phyloP scores from a whole-genome alignment of 2,888 invertebrate genomes.

The Sicus ferrugineus region DNA sequence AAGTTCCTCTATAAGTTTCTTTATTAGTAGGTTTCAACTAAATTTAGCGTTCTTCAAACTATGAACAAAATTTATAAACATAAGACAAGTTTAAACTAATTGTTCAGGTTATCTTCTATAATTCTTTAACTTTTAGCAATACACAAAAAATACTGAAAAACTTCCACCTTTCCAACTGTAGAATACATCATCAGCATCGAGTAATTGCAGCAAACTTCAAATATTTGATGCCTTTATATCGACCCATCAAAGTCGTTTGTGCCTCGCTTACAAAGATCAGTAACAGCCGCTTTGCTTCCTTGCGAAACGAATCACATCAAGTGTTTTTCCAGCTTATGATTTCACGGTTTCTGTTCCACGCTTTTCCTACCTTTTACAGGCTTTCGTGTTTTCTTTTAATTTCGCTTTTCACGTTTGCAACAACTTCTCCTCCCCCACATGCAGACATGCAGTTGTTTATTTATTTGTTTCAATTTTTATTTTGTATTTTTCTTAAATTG shows the following conservation, averaged over 20 bases:
- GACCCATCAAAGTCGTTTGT: no score
- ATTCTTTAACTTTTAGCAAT: no score
- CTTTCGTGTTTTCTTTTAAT: slow-evolving; percentile 42
- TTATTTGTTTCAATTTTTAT: slow-evolving; percentile 29
- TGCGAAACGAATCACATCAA: slow-evolving; percentile 54
- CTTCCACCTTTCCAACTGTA: no score
- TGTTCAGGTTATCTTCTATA: no score
- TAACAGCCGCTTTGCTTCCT: no score
- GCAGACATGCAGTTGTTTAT: slow-evolving; percentile 15
- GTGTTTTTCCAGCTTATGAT: slow-evolving; percentile 50
- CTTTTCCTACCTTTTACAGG: slow-evolving; percentile 34
- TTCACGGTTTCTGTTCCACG: slow-evolving; percentile 47
- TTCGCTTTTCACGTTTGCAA: slow-evolving; percentile 19
- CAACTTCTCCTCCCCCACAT: neutral
- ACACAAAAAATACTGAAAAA: no score
- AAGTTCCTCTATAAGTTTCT: neutral
- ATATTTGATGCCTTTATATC: no score
- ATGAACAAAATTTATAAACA: slow-evolving; percentile 32
- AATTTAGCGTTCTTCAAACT: neutral
- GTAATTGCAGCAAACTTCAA: no score
- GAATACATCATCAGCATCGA: no score
- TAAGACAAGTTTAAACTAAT: slow-evolving; percentile 22
- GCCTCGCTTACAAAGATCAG: no score
- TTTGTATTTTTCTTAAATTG: slow-evolving; percentile 36
- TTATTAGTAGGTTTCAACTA: neutral